Conservation (phyloP, 2,797 vertebrate genomes). For the Microchirus variegatus region DNA sequence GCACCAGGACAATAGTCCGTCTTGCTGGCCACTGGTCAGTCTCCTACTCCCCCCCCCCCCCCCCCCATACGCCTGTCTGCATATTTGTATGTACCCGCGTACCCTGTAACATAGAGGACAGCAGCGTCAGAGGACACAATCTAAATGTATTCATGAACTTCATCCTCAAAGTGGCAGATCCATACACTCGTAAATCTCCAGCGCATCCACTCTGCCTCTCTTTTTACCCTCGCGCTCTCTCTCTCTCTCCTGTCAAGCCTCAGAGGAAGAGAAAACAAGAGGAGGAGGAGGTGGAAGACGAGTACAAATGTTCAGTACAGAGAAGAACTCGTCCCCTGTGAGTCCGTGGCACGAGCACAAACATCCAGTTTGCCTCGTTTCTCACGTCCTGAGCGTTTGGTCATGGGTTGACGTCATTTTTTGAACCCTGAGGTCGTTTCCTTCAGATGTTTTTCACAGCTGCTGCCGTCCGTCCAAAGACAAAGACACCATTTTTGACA, state of each 20-base stretch:
- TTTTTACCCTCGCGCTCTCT: too few species aligned
- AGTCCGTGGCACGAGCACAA: too few species aligned
- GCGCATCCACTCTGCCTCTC: constrained; percentile 27
- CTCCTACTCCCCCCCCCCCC: constrained; percentile 27
- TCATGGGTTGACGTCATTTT: too few species aligned
- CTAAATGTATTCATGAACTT: constrained; percentile 69
- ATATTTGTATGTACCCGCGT: constrained; percentile 18
- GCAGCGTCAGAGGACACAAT: constrained; percentile 60
- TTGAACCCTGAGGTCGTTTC: too few species aligned
- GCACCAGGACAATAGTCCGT: constrained; percentile 65
- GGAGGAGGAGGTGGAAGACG: constrained; percentile 45
- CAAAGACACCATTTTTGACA: too few species aligned
- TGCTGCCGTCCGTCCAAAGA: too few species aligned
- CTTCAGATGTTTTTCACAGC: too few species aligned
- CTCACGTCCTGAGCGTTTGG: too few species aligned
- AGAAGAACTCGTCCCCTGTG: too few species aligned
- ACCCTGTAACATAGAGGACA: constrained; percentile 36
- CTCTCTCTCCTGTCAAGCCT: constrained; percentile 54
- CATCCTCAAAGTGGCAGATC: constrained; percentile 53
- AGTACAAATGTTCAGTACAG: too few species aligned
- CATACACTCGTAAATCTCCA: constrained; percentile 64
- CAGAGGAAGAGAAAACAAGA: constrained; percentile 67
- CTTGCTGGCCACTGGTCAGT: constrained; percentile 57
- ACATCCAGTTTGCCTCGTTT: too few species aligned
- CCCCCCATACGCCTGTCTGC: constrained; percentile 17